A percentile compares a stretch with the other conserved stretches of the same genome.
Conservation (phyloP, 2,888 invertebrate species). For the Nezara viridula region DNA sequence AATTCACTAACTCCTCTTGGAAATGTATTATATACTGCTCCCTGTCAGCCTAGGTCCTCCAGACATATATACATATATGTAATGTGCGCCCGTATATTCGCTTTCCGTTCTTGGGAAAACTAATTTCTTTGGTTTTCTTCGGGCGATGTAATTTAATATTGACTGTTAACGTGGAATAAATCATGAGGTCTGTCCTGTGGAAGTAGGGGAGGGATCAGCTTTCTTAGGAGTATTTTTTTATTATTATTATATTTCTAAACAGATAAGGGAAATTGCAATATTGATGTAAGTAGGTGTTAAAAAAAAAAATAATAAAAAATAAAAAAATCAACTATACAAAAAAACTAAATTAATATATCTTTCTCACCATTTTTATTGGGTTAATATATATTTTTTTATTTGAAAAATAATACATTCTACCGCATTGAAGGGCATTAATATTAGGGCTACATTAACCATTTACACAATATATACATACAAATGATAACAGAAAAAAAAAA, state of each 20-base stretch:
- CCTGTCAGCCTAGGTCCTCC: not conserved
- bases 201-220: not conserved
- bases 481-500: too few species aligned
- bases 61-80: conserved; percentile 22
- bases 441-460: too few species aligned
- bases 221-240: not conserved
- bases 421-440: too few species aligned
- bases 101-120: not conserved
- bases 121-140: not conserved
- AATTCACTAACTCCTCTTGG: not conserved
- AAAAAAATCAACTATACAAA: too few species aligned
- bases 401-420: too few species aligned
- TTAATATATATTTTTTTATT: too few species aligned
- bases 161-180: not conserved
- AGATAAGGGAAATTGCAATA: not conserved
- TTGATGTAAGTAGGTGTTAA: too few species aligned
- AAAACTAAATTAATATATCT: too few species aligned
- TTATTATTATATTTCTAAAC: not conserved
- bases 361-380: too few species aligned
- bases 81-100: not conserved
- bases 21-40: not conserved
- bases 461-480: too few species aligned
- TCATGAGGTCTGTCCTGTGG: not conserved
- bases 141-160: not conserved
- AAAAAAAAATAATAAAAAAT: too few species aligned